Base-by-base conservation (phyloP, 2,113 vertebrate species). In the Origma solitaria region DNA sequence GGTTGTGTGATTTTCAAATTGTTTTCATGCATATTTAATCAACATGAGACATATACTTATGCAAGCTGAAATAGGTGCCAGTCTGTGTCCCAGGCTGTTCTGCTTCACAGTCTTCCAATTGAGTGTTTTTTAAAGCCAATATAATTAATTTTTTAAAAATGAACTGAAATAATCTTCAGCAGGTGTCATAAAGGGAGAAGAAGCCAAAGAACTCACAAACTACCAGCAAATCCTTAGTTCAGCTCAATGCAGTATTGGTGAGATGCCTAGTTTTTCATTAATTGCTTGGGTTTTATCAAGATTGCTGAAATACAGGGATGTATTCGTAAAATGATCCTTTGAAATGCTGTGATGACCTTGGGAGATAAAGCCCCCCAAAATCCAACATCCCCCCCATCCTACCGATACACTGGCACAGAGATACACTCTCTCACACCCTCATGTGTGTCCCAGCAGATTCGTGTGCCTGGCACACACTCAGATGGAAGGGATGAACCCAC, bases 21-120 rank as follows among this genome's bases (percentile, higher is more conserved):
- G 40, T 88, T 94, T 93, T 71, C 83, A 90, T 90, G 88, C 75
- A 95, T 93, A 88, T 96, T 96, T 95, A 90, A 95, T 73, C 82
- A 86, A 42, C 2, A 8, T 42, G 57, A 94, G 60, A 61, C 70
- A 75, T 66, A 78, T 33, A 88, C 40, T 96, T 89, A 89, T 65
- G 75, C 68, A 90, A 91, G 71, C 75, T 85, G 76, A 94, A 95
- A 86, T 86, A 68, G 49, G 85, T 94, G 81, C 38, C 72, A 82
- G 44, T 33, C 70, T 88, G 69, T 73, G 73, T 94, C 91, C 94
- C 73, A 92, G 92, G 75, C 81, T 82, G 80, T 86, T 83, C 38
- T 86, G 31, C 80, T 96, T 90, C 79, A 92, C 37, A 79, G 54
- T 27, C 40, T 90, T 90, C 50, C 19, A 37, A 42, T 0, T 15